phyloP scores from a whole-genome alignment of 2,113 vertebrate species.

The Gymnogyps californianus region DNA sequence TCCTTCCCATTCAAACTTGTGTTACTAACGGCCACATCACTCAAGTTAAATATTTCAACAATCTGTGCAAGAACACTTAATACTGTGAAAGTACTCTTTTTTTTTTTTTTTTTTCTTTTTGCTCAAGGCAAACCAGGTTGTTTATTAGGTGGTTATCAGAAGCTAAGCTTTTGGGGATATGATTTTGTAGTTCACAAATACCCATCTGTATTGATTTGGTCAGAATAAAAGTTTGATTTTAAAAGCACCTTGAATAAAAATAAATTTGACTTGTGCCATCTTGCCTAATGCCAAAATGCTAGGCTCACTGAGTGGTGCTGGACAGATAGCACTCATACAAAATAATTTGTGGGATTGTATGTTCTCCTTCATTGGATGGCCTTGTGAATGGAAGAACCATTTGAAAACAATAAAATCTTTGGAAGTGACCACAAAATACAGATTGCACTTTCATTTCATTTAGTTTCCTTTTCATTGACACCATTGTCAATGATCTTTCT shows the following conservation, averaged over 20 bases:
- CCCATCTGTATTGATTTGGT: too few species aligned
- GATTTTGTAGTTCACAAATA: background rate
- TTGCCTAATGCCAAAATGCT: background rate
- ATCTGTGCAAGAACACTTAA: background rate
- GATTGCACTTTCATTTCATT: background rate
- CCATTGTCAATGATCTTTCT: background rate
- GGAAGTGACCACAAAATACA: background rate
- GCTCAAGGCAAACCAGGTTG: background rate
- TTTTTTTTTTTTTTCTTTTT: too few species aligned
- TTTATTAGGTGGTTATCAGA: background rate
- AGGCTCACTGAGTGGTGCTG: background rate
- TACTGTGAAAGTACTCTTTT: background rate
- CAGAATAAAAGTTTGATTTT: background rate
- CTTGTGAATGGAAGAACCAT: background rate
- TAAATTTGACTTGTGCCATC: background rate
- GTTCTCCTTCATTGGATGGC: background rate
- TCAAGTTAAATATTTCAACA: background rate
- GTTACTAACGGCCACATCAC: background rate
- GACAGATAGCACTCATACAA: background rate
- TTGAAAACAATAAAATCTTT: background rate
- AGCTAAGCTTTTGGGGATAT: background rate
- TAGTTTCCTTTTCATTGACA: background rate
- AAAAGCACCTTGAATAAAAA: background rate
- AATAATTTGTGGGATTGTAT: background rate
- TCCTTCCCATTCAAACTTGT: background rate